Base-by-base conservation (phyloP, 2,888 invertebrate genomes). In the Melinaea marsaeus region DNA sequence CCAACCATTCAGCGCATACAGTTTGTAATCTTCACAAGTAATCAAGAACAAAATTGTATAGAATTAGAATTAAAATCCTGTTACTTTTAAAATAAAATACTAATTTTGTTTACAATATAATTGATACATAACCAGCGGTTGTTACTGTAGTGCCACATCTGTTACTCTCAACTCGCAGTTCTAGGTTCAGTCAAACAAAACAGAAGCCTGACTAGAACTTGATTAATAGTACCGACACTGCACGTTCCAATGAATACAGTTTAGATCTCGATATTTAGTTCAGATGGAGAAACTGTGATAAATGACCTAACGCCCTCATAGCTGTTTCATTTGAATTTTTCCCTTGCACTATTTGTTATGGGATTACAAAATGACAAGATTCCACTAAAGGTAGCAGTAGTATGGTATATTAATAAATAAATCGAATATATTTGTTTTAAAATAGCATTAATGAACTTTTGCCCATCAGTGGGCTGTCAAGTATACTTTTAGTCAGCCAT, bases 221-320 rank as follows among this genome's bases (percentile, higher is more conserved):
- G 88, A 88, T 88, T 88, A 88, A 88, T 86, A 82, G 86, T 81
- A 78, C 79, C 81, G 74, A 78, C 78, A 73, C 74, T 74, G 79
- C 79, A 80, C 80, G 80, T 77, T 75, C 83, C 78, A 85, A 84
- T 84, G 84, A 85, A 85, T 85, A 80, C 83, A 77, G 80, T 79
- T 80, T 77, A 79, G 75, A 79, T 79, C 79, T 77, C 75, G 83
- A 83, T 80, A 71, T 78, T 77, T 74, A 75, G 72, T 68, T 63
- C 61, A 66, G 69, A 65, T 70, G 68, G 66, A 68, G 71, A 63
- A 60, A 61, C 68, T 61, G 66, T 72, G 71, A 73, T 72, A 70
- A 73, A 74, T 68, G 69, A 72, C 62, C 61, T 13, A 51, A 32
- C 51, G 42, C 42, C 64, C 69, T 64, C 67, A 55, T 58, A 63